Conservation (phyloP, 2,797 vertebrate species). For the Macropus fuliginosus region DNA sequence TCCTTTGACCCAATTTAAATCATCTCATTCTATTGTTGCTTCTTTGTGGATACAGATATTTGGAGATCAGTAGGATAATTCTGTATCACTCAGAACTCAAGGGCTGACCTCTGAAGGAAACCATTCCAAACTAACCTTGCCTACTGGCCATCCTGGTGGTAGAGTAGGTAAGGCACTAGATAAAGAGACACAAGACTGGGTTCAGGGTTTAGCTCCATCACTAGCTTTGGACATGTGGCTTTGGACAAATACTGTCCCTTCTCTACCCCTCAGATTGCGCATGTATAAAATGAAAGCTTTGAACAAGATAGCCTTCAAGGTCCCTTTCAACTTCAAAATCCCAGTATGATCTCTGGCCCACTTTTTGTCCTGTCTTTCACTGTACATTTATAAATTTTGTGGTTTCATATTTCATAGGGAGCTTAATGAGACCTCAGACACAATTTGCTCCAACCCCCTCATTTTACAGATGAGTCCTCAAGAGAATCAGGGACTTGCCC, state of each 20-base stretch:
- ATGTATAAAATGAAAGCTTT: neutral
- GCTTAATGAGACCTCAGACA: neutral
- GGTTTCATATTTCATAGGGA: neutral
- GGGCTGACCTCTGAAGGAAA: rapidly evolving
- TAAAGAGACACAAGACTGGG: neutral
- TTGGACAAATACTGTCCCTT: neutral
- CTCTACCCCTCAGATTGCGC: neutral
- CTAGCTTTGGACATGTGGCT: too few species aligned
- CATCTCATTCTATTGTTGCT: neutral
- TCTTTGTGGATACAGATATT: neutral
- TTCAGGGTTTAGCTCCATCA: rapidly evolving
- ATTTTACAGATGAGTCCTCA: neutral
- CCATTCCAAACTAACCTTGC: neutral
- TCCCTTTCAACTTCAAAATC: neutral
- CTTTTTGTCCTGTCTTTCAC: neutral
- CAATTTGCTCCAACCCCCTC: neutral
- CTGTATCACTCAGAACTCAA: neutral
- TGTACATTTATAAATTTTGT: neutral
- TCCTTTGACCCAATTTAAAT: neutral
- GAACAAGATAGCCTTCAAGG: neutral
- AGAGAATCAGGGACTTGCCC: neutral
- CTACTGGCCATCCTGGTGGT: neutral
- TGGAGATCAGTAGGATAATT: neutral
- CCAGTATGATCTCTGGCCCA: neutral
- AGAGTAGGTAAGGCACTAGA: neutral